These are phyloP conservation scores for Mycetomoellerius zeteki DNA, from an alignment of 1,140 invertebrate genomes.

Conservation along the genomic window DNA sequence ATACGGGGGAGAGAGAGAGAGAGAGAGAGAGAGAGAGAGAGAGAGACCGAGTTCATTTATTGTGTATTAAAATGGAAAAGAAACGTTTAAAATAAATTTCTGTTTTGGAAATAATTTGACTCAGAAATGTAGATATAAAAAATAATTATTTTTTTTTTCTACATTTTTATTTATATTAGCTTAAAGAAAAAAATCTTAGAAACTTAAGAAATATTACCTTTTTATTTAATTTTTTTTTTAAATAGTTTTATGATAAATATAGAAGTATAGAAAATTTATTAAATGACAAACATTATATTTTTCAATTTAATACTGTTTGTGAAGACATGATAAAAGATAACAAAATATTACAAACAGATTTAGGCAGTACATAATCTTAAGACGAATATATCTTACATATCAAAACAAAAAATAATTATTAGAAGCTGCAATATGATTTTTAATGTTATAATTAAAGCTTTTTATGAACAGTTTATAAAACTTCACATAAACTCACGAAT, in stretches of 20 bases:
- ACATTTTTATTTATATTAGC: not conserved
- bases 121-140: not conserved
- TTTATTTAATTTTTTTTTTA: no score
- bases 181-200: not conserved
- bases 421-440: not conserved
- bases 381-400: no score
- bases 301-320: not conserved
- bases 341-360: constrained; percentile 1
- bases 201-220: not conserved
- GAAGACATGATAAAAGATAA: not conserved
- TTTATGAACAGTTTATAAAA: not conserved
- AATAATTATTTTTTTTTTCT: not conserved
- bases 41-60: not conserved
- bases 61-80: not conserved
- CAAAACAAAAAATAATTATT: constrained; percentile 7
- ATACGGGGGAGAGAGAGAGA: no score
- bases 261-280: not conserved
- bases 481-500: not conserved
- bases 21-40: no score
- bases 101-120: not conserved
- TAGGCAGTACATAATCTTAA: not conserved
- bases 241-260: not conserved
- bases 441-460: constrained; percentile 1
- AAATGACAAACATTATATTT: constrained; percentile 26
- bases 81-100: not conserved